Conservation (phyloP, 2,888 invertebrate species). For the Odontocerum albicorne region DNA sequence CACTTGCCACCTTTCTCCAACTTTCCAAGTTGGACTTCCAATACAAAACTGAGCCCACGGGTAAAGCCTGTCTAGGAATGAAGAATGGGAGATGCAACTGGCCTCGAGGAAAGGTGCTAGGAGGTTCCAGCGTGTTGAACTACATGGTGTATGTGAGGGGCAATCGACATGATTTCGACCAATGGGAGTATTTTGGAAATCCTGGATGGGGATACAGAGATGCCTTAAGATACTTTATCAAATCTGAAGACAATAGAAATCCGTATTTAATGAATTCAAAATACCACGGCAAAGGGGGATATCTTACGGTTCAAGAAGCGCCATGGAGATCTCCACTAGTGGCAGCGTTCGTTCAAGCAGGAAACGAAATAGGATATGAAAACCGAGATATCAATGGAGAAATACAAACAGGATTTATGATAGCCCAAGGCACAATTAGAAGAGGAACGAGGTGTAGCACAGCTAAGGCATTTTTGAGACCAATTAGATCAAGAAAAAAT, state of each 20-base stretch:
- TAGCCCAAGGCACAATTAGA: slow-evolving; percentile 79
- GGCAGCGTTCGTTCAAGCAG: slow-evolving; percentile 81
- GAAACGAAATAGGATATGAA: slow-evolving; percentile 80
- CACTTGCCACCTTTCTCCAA: slow-evolving; percentile 83
- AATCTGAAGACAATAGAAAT: slow-evolving; percentile 86
- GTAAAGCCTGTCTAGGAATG: slow-evolving; percentile 80
- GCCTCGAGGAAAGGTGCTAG: slow-evolving; percentile 88
- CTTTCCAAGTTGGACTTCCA: slow-evolving; percentile 86
- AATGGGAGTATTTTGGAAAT: slow-evolving; percentile 86
- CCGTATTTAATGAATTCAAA: slow-evolving; percentile 73
- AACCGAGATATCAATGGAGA: slow-evolving; percentile 83
- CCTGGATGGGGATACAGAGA: slow-evolving; percentile 86
- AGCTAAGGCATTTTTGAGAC: slow-evolving; percentile 83
- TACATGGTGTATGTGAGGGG: slow-evolving; percentile 92
- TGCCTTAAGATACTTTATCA: slow-evolving; percentile 85
- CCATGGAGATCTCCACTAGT: slow-evolving; percentile 83
- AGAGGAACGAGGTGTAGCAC: slow-evolving; percentile 82
- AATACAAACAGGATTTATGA: slow-evolving; percentile 78
- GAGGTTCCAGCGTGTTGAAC: slow-evolving; percentile 85
- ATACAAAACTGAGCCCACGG: slow-evolving; percentile 84
- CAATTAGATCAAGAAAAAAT: slow-evolving; percentile 73
- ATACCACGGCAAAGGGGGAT: slow-evolving; percentile 75
- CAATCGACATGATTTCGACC: slow-evolving; percentile 81
- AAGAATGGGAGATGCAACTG: slow-evolving; percentile 81
- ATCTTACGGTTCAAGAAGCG: slow-evolving; percentile 78